Evolutionary conservation across 2,113 vertebrate genomes (phyloP), one percentile per base, ranked within the genome.

Genomic region (Sander vitreus): DNA sequence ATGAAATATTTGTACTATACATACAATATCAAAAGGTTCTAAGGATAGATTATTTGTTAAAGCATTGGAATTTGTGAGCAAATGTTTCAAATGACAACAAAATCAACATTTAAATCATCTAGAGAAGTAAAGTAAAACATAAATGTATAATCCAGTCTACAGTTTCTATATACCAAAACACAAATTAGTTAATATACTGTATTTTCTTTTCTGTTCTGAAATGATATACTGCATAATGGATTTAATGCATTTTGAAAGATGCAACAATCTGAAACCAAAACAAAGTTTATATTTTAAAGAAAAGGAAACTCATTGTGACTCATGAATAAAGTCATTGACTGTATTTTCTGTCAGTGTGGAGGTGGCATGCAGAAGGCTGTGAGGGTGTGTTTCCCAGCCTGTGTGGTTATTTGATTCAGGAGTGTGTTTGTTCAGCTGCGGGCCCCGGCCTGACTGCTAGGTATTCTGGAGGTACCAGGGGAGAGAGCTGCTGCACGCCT

Each of bases 381-480:
- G 60, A 13, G 80, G 60, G 76, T 43, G 65, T 39, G 84, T 86
- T 53, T 86, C 55, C 85, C 76, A 1, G 82, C 65, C 74, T n/a
- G 82, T 85, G 83, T 66, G 79, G 83, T 83, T 88, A 63, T 90
- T 88, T 85, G 78, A 86, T 91, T 89, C 85, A 90, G 18, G 33
- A 73, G 64, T 48, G 55, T 91, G 92, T 92, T 91, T 91, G 78
- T 88, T 92, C 89, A 93, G 92, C 92, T 92, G 91, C 77, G 43
- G 55, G 80, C 25, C 54, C 7, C 10, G 25, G 53, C 30, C 75
- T 53, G 82, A 80, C 74, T 81, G 53, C 6, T 84, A 75, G 80
- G 85, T 77, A 73, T 88, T 74, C 83, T 85, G 71, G 54, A 64
- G 78, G 87, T 62, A 67, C 72, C 4, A 4, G 33, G 75, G 51